Evolutionary conservation across 2,888 invertebrate species (phyloP).

Genomic region (Cerastis rubricosa): DNA sequence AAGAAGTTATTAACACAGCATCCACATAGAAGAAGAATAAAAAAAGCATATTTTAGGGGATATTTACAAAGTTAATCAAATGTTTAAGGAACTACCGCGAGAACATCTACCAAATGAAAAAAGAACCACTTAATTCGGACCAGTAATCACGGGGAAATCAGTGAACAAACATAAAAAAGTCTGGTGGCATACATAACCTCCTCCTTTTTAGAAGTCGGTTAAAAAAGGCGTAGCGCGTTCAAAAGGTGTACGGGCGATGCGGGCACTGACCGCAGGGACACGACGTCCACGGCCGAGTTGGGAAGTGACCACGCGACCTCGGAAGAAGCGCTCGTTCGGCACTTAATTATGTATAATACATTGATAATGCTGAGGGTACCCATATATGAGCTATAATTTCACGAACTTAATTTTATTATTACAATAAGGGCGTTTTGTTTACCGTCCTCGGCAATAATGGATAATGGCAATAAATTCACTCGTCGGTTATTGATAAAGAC

Average conservation of each 20-base stretch:
- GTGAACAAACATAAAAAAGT: too few species aligned
- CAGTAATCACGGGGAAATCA: too few species aligned
- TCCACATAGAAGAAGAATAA: too few species aligned
- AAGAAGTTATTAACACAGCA: too few species aligned
- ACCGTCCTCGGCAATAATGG: background rate
- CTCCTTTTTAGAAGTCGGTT: too few species aligned
- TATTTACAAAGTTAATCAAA: too few species aligned
- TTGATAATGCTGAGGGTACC: background rate
- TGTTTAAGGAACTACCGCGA: too few species aligned
- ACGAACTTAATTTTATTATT: constrained; percentile 1
- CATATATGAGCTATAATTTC: background rate
- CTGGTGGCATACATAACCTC: too few species aligned
- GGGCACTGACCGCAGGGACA: constrained; percentile 4
- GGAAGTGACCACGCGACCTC: constrained; percentile 9
- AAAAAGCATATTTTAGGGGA: too few species aligned
- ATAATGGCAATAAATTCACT: background rate
- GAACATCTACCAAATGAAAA: too few species aligned
- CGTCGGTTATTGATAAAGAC: background rate
- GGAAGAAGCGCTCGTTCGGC: background rate
- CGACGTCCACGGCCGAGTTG: constrained; percentile 5
- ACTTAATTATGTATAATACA: constrained; percentile 3
- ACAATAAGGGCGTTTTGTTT: constrained; percentile 1
- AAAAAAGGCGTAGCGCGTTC: background rate
- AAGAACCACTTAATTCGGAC: too few species aligned
- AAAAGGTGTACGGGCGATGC: background rate